These are phyloP conservation scores for Saturnia japonica DNA, from an alignment of 2,888 invertebrate species.

Conservation along the genomic window DNA sequence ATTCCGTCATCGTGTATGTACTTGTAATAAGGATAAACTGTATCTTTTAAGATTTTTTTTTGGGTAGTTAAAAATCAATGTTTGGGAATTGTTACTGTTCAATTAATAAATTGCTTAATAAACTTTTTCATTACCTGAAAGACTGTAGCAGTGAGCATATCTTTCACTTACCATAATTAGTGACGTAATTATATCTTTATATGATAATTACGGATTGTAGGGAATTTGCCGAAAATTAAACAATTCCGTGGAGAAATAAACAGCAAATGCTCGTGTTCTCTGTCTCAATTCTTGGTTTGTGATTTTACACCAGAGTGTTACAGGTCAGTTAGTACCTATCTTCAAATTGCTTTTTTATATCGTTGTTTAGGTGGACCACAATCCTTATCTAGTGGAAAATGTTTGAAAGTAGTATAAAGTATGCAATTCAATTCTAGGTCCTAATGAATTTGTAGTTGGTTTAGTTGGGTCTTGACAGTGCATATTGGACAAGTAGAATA, in stretches of 20 bases:
- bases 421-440: not conserved
- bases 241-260: too few relatives aligned
- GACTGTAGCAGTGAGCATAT: too few relatives aligned
- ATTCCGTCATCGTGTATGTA: constrained; percentile 57
- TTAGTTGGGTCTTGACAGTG: not conserved
- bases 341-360: too few relatives aligned
- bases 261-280: too few relatives aligned
- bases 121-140: not conserved
- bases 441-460: not conserved
- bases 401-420: too few relatives aligned
- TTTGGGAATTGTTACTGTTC: not conserved
- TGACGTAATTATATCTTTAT: too few relatives aligned
- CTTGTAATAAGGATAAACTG: constrained; percentile 41
- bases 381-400: too few relatives aligned
- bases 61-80: not conserved
- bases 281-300: too few relatives aligned
- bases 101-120: not conserved
- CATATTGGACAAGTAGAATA: not conserved
- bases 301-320: too few relatives aligned
- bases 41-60: constrained; percentile 21
- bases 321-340: too few relatives aligned
- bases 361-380: too few relatives aligned
- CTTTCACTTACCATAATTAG: not conserved
- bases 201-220: not conserved
- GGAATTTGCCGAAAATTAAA: not conserved